phyloP scores from a whole-genome alignment of 2,888 invertebrate genomes.

The Drosophila stalkeri region DNA sequence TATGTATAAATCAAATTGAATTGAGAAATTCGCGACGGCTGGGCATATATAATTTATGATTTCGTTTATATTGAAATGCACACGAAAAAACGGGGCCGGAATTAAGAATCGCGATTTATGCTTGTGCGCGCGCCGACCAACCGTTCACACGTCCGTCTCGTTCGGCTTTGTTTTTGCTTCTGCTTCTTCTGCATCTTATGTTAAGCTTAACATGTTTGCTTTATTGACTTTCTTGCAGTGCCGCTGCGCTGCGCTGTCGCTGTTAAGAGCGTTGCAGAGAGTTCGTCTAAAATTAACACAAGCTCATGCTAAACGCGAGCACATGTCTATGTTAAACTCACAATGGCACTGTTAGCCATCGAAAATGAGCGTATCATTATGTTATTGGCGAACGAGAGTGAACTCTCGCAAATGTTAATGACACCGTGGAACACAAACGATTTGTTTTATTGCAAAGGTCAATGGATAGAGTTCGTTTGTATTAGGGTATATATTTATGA shows the following conservation, averaged over 20 bases:
- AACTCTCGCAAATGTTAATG: conserved; percentile 20
- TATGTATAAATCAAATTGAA: neutral
- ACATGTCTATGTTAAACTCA: conserved; percentile 43
- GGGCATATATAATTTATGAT: conserved; percentile 33
- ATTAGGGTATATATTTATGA: neutral
- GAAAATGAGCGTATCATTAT: conserved; percentile 26
- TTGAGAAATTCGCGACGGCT: conserved; percentile 24
- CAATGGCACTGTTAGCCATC: conserved; percentile 32
- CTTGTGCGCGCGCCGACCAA: conserved; percentile 42
- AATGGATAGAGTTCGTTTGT: neutral
- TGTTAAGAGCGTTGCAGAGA: conserved; percentile 19
- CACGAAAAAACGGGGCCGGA: conserved; percentile 40
- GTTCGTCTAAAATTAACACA: conserved; percentile 15
- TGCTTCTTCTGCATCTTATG: conserved; percentile 42
- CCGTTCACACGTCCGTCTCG: conserved; percentile 51
- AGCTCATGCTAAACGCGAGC: conserved; percentile 17
- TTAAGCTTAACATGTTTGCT: conserved; percentile 29
- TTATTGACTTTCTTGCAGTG: conserved; percentile 32
- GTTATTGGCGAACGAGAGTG: conserved; percentile 11
- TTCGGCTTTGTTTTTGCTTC: conserved; percentile 59
- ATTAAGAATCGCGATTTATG: conserved; percentile 47
- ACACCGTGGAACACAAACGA: neutral
- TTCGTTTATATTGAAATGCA: conserved; percentile 36
- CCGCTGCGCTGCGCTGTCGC: conserved; percentile 1
- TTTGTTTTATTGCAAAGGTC: neutral